Percentiles rank a stretch among this genome's conserved stretches.
phyloP scores from a whole-genome alignment of 2,113 vertebrate species.

The Amazona vittata region DNA sequence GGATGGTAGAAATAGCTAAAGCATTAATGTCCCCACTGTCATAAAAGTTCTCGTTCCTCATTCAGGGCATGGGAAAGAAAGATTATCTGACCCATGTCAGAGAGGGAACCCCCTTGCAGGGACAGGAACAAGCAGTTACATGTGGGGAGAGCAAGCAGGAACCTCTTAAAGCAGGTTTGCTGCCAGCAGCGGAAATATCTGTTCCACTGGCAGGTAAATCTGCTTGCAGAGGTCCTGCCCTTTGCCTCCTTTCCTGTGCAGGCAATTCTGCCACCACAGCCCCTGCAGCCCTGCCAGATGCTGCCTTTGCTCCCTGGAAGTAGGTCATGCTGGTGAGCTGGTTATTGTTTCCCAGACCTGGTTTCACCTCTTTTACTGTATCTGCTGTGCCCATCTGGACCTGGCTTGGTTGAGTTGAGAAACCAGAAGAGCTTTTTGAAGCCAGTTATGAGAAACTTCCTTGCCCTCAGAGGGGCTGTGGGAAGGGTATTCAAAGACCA shows the following conservation, averaged over 20 bases:
- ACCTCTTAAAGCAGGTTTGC: not conserved
- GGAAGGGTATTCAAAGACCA: not conserved
- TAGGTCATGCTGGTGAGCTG: not conserved
- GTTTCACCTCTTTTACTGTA: not conserved
- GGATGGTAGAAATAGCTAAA: not conserved
- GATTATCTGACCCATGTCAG: not conserved
- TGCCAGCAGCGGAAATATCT: constrained; percentile 15
- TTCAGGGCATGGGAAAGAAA: not conserved
- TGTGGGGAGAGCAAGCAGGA: not conserved
- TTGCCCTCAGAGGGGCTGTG: not conserved
- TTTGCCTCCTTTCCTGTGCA: not conserved
- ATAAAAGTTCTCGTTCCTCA: not conserved
- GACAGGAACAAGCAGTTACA: not conserved
- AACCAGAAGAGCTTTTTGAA: not conserved
- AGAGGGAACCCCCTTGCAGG: not conserved
- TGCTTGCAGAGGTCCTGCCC: not conserved
- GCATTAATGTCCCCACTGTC: not conserved
- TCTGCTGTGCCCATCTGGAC: not conserved
- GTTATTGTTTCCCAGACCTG: not conserved
- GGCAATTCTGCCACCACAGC: not conserved
- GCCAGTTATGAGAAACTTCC: not conserved
- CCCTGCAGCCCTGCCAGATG: not conserved
- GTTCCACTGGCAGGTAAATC: not conserved
- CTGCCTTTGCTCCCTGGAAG: not conserved
- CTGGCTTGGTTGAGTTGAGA: not conserved